Percentiles rank a stretch among this genome's conserved stretches.
phyloP scores from a whole-genome alignment of 2,888 invertebrate genomes.

The Allolobophora icterica region DNA sequence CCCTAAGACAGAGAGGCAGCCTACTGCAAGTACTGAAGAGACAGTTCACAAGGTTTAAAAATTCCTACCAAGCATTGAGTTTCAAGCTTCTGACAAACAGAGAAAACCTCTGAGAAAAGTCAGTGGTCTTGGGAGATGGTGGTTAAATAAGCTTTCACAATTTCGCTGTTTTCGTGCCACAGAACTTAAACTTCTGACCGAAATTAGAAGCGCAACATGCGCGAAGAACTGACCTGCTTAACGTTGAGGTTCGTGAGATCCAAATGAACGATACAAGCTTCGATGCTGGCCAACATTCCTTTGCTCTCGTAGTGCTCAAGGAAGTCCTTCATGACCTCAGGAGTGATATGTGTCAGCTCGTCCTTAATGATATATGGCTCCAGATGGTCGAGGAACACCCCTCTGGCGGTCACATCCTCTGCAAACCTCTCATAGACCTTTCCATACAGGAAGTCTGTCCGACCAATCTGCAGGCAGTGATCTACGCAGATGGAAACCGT shows the following conservation, averaged over 20 bases:
- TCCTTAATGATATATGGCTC: constrained; percentile 76
- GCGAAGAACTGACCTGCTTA: constrained; percentile 69
- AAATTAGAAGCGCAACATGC: too few relatives aligned
- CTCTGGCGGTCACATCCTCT: constrained; percentile 72
- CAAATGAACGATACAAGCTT: constrained; percentile 76
- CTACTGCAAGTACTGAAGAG: too few relatives aligned
- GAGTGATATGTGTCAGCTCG: constrained; percentile 72
- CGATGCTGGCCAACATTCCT: constrained; percentile 73
- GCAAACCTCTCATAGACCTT: constrained; percentile 73
- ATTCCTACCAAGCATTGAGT: too few relatives aligned
- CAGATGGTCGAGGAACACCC: constrained; percentile 75
- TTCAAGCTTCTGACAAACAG: too few relatives aligned
- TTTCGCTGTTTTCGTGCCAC: too few relatives aligned
- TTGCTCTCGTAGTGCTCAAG: constrained; percentile 74
- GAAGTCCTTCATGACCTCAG: constrained; percentile 76
- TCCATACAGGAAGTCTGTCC: constrained; percentile 67
- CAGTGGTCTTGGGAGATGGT: too few relatives aligned
- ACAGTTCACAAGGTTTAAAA: too few relatives aligned
- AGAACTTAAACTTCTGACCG: too few relatives aligned
- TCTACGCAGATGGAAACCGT: constrained; percentile 64
- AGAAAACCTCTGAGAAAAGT: too few relatives aligned
- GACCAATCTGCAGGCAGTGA: constrained; percentile 62
- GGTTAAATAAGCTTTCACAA: too few relatives aligned
- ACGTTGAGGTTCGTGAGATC: constrained; percentile 79
- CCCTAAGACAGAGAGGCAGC: too few relatives aligned